phyloP scores from a whole-genome alignment of 2,888 invertebrate genomes.

The Loripinus fragilis region DNA sequence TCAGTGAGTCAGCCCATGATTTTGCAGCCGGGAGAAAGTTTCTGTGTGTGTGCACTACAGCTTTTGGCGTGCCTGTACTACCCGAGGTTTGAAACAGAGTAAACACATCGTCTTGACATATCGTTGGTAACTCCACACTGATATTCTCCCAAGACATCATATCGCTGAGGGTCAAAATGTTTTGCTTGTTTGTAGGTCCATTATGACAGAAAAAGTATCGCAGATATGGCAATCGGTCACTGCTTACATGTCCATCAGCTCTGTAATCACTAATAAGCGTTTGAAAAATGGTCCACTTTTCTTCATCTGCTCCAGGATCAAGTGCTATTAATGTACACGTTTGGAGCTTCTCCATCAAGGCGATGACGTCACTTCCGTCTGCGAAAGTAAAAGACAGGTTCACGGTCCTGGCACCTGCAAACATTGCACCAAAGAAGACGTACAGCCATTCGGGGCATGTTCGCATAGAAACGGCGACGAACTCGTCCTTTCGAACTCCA shows the following conservation, averaged over 20 bases:
- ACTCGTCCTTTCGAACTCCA: background rate
- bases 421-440: background rate
- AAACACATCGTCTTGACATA: background rate
- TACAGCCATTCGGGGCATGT: background rate
- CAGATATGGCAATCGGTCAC: background rate
- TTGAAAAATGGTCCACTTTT: background rate
- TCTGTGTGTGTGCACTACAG: background rate
- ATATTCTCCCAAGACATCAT: background rate
- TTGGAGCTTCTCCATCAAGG: background rate
- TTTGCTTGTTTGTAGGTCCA: background rate
- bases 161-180: background rate
- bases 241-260: background rate
- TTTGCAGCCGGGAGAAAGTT: background rate
- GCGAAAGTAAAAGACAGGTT: background rate
- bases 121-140: background rate
- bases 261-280: background rate
- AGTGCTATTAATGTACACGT: background rate
- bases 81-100: background rate
- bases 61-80: background rate
- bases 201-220: background rate
- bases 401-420: background rate
- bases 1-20: background rate
- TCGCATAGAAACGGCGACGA: background rate
- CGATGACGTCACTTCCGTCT: slow-evolving; percentile 1
- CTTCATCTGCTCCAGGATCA: background rate